Conservation (phyloP, 2,113 vertebrate genomes). For the Phylloscopus whistleri region DNA sequence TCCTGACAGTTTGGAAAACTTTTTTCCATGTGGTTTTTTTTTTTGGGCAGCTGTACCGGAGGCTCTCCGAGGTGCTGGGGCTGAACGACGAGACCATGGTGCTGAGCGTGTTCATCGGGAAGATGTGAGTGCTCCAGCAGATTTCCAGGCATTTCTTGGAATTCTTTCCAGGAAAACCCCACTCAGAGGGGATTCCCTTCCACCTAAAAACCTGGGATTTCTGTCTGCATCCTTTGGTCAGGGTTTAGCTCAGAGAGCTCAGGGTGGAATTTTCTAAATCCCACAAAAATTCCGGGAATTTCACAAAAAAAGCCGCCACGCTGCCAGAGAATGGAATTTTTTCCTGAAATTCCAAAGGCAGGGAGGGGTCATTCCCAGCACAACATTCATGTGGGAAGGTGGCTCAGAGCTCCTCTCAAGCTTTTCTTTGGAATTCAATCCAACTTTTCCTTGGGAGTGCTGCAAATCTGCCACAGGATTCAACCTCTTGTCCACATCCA, state of each 20-base stretch:
- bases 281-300: not conserved
- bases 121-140: constrained; percentile 85
- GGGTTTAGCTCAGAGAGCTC: not conserved
- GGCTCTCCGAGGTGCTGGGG: constrained; percentile 94
- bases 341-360: not conserved
- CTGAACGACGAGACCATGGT: constrained; percentile 99
- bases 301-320: not conserved
- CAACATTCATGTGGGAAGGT: not conserved
- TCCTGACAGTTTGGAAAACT: not conserved
- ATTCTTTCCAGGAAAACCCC: not conserved
- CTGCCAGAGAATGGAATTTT: not conserved
- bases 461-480: not conserved
- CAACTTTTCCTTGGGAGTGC: not conserved
- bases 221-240: not conserved
- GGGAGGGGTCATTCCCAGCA: not conserved
- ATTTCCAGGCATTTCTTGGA: not conserved
- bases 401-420: not conserved
- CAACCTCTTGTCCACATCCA: not conserved
- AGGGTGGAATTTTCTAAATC: not conserved
- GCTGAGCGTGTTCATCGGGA: constrained; percentile 98
- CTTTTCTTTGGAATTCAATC: not conserved
- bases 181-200: not conserved
- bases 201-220: not conserved
- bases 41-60: constrained; percentile 85
- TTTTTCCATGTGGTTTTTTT: not conserved